Conservation (phyloP, 2,888 invertebrate genomes). For the Octodonta nipae region DNA sequence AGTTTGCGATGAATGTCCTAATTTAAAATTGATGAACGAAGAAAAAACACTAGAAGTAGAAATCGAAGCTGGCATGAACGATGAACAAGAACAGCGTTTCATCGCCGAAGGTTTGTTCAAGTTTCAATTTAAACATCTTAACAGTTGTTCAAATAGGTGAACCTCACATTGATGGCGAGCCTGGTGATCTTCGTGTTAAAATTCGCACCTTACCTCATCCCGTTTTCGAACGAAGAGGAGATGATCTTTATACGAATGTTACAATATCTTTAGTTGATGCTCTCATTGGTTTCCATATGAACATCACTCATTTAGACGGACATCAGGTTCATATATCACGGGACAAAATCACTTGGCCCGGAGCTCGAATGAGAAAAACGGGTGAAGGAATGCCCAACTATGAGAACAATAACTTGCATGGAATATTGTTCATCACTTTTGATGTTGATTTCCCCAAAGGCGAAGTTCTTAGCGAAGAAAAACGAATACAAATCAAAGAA, state of each 20-base stretch:
- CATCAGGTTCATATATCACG: constrained; percentile 74
- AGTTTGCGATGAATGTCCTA: constrained; percentile 98
- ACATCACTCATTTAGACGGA: constrained; percentile 86
- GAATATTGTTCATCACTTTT: constrained; percentile 89
- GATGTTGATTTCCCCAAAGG: constrained; percentile 96
- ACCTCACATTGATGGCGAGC: constrained; percentile 96
- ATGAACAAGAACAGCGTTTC: constrained; percentile 83
- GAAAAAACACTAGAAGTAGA: constrained; percentile 85
- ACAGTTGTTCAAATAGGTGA: too few species aligned
- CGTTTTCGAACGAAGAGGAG: constrained; percentile 76
- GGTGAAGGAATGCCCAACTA: constrained; percentile 99
- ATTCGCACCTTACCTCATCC: constrained; percentile 71
- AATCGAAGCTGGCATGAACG: constrained; percentile 87
- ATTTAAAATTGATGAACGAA: constrained; percentile 88
- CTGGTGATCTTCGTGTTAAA: constrained; percentile 87
- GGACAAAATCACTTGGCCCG: constrained; percentile 95
- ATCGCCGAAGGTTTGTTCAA: constrained; percentile 90
- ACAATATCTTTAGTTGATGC: constrained; percentile 68
- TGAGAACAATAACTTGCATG: constrained; percentile 89
- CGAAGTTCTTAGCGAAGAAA: constrained; percentile 69
- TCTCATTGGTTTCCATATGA: constrained; percentile 78
- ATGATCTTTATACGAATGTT: constrained; percentile 95
- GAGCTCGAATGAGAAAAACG: constrained; percentile 91
- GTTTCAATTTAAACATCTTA: too few species aligned
- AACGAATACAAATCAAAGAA: too few species aligned